Base-by-base conservation (phyloP, 1,140 invertebrate genomes). In the Heliothis virescens region DNA sequence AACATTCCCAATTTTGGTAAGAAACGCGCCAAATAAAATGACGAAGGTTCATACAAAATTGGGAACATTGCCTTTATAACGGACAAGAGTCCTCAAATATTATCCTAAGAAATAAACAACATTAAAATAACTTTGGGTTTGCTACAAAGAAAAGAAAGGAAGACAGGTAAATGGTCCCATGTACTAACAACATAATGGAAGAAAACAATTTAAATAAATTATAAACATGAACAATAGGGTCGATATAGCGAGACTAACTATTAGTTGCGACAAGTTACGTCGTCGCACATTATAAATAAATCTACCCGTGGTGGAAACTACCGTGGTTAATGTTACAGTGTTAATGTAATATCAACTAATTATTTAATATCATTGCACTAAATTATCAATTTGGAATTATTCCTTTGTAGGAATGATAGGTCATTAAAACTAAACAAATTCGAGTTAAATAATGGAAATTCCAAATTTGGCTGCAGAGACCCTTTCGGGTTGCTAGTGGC, bases 291-390 rank as follows among this genome's bases (percentile, higher is more conserved):
- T 83, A 83, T 79, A 83, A 75, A 79, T 83, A 77, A 83, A 75
- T 86, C 87, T 89, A 89, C 89, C 86, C 87, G 87, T 89, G 83
- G 80, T 81, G 81, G 83, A 83, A 82, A 85, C 86, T 80, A 83
- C 83, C 82, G 65, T 83, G 59, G 83, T 82, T 75, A 83, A 83
- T 65, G 74, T 10, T 53, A 34, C 21, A 79, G 15, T 63, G 83
- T 79, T 81, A 79, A 82, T 57, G 16, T 78, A 78, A 85, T 86
- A 86, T 84, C 80, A 84, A 84, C 87, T 89, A 89, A 86, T 85
- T 88, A 86, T 85, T 86, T 91, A 92, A 92, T 91, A 94, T 90
- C 89, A 94, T 94, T 94, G 91, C 92, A 94, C 92, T 92, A 92
- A 89, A 87, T 89, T 86, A 88, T 84, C 65, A 83, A 87, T 92